Evolutionary conservation across 2,888 invertebrate genomes (phyloP).

Genomic region (Osmoderma eremita): DNA sequence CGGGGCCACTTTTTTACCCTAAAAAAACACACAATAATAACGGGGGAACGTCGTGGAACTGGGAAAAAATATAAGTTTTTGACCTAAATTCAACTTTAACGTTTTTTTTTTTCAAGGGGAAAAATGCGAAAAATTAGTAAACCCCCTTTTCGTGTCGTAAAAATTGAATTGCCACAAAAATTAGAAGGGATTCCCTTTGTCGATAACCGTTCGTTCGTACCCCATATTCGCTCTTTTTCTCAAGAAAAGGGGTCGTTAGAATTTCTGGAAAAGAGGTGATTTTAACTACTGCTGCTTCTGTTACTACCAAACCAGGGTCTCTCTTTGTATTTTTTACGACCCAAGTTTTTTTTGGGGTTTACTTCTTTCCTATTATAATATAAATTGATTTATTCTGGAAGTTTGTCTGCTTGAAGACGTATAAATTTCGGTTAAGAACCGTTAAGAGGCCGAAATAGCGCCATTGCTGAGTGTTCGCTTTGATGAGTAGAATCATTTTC

Average conservation of each 20-base stretch:
- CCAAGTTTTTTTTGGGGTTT: conserved; percentile 23
- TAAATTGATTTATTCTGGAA: conserved; percentile 40
- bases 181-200: conserved; percentile 4
- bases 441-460: conserved; percentile 25
- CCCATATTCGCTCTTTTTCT: conserved; percentile 12
- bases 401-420: conserved; percentile 18
- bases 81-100: conserved; percentile 35
- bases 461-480: neutral
- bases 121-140: conserved; percentile 28
- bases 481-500: conserved; percentile 24
- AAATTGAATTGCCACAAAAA: conserved; percentile 8
- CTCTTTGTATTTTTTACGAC: conserved; percentile 31
- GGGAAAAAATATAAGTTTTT: conserved; percentile 35
- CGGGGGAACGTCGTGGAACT: conserved; percentile 6
- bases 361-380: conserved; percentile 33
- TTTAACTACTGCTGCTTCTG: neutral
- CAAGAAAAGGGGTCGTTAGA: conserved; percentile 14
- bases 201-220: neutral
- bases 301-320: neutral
- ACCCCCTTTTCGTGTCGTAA: conserved; percentile 8
- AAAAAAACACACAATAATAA: conserved; percentile 26
- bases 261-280: conserved; percentile 34
- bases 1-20: conserved; percentile 25
- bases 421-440: conserved; percentile 34
- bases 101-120: conserved; percentile 14